Base-by-base conservation (phyloP, 2,888 invertebrate genomes). In the Lithosia quadra region DNA sequence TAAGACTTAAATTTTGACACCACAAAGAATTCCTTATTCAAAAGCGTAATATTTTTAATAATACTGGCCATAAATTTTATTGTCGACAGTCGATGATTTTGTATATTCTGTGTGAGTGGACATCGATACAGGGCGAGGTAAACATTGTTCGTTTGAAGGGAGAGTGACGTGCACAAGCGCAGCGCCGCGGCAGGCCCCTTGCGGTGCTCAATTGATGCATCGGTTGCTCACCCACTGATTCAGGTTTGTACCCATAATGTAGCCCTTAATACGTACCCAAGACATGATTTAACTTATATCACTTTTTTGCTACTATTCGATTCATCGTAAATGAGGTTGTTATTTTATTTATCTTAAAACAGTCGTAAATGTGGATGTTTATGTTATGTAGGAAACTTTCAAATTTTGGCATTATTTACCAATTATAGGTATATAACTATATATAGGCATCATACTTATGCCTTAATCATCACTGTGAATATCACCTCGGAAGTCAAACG, bases 121-220 rank as follows among this genome's bases (percentile, higher is more conserved):
- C 81, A 86, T 85, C 86, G 86, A 86, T 84, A 84, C 84, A 77
- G 77, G n/a, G 77, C 77, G 79, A 79, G 75, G 80, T 73, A 81
- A 85, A 76, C 82, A 80, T 77, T 78, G 80, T 80, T 80, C 82
- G 78, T 81, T 78, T 83, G 85, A 84, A 84, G 80, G 77, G 61
- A 74, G 83, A 87, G 85, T 86, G 86, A 86, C 87, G 83, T 83
- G 80, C 78, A 79, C 86, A 83, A 83, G 81, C 79, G 80, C 81
- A 70, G 86, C 84, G 86, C 89, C 88, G 49, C 49, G 92, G 86
- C 88, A 86, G 92, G 87, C 92, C 93, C 93, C 94, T 91, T 84
- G 92, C 90, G 81, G 93, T 84, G 93, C 84, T 83, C 90, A 88
- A 88, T 91, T 94, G 94, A 94, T 94, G 92, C 92, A 94, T 94